Base-by-base conservation (phyloP, 2,113 vertebrate genomes). In the Dipodomys spectabilis region DNA sequence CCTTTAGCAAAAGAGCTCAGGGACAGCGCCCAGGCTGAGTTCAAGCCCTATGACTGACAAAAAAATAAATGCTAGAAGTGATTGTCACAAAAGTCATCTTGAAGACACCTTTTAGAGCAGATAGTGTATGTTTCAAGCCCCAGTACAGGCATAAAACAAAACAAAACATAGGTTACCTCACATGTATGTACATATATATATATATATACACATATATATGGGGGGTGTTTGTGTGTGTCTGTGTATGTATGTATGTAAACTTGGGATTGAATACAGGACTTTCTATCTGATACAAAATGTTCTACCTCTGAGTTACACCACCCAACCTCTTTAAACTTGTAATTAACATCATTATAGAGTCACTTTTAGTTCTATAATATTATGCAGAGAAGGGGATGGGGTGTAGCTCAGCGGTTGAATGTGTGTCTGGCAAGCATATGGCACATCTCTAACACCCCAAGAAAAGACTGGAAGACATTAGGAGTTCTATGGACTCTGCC, bases 331-430 rank as follows among this genome's bases (percentile, higher is more conserved):
- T 77, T 86, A 44, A 77, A 82, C 13, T 77, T 79, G 85, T 73
- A 80, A 67, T 92, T 96, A 6, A 82, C 22, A 69, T 60, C 72
- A 53, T 86, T 77, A 64, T 53, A 83, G 49, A 49, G 72, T 69
- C 67, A 65, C n/a, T 44, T 23, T 11, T 19, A 93, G 44, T 72
- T 82, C 2, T 78, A 81, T 45, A 28, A 80, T 71, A 90, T 93
- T 72, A 92, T 11, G 39, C 16, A 75, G 62, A 67, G 44, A 90
- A 84, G 45, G 19, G 45, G 5, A 22, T 16, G 19, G 20, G 9
- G 19, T 53, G 10, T 71, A 53, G 44, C 39, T 49, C 49, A 49
- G 49, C 12, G 49, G 10, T 49, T 11, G 49, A 49, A 49, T 49
- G 49, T 49, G 49, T 49, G 12, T 49, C 39, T 68, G 30, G 28